A percentile compares a stretch with the other conserved stretches of the same genome.
Evolutionary conservation across 2,797 vertebrate species (phyloP).

Genomic region (Myioborus miniatus): DNA sequence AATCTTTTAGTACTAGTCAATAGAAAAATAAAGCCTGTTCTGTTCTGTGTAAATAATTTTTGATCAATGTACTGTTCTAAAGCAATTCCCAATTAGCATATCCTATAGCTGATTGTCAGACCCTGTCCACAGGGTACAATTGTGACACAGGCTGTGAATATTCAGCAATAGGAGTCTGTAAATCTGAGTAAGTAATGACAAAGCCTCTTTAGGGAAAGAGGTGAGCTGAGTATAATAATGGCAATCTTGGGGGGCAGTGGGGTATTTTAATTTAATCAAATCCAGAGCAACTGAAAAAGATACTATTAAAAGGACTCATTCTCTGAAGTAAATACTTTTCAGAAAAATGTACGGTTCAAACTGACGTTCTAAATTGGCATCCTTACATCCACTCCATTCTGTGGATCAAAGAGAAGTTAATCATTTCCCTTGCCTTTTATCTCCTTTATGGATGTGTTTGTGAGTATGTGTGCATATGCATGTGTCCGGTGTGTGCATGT

Average conservation of each 20-base stretch:
- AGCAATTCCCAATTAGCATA: constrained; percentile 45
- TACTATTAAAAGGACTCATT: constrained; percentile 43
- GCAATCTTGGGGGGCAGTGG: neutral
- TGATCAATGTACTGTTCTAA: constrained; percentile 66
- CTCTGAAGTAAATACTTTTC: constrained; percentile 12
- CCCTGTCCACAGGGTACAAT: constrained; percentile 42
- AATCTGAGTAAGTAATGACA: constrained; percentile 51
- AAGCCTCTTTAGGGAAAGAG: constrained; percentile 52
- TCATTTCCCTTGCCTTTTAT: constrained; percentile 52
- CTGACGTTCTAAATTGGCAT: constrained; percentile 9
- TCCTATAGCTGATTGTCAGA: constrained; percentile 37
- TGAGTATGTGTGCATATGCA: neutral
- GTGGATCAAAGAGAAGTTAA: constrained; percentile 50
- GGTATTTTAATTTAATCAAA: constrained; percentile 53
- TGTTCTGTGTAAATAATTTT: constrained; percentile 80
- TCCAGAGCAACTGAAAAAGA: constrained; percentile 42
- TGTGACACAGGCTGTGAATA: constrained; percentile 55
- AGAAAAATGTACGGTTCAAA: constrained; percentile 27
- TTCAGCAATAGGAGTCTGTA: constrained; percentile 54
- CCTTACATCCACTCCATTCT: constrained; percentile 10
- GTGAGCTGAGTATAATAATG: constrained; percentile 49
- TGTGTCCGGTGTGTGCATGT: neutral
- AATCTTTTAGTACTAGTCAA: constrained; percentile 61
- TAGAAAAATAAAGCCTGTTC: constrained; percentile 72
- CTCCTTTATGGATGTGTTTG: neutral